Conservation (phyloP, 1,140 invertebrate genomes). For the Zaprionus inermis region DNA sequence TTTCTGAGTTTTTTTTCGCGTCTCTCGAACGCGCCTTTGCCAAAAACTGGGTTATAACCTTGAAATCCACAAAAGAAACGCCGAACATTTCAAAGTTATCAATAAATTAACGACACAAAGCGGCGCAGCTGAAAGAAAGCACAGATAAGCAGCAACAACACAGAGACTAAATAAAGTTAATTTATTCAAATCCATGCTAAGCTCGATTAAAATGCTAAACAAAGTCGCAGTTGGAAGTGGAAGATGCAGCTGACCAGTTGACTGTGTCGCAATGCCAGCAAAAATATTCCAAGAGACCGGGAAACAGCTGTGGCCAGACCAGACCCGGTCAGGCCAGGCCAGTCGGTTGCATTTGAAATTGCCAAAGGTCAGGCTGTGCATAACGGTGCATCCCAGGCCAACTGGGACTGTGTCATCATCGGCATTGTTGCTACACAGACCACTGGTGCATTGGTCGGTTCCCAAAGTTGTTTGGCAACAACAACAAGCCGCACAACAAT, state of each 20-base stretch:
- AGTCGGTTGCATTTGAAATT: conserved; percentile 68
- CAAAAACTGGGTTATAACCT: conserved; percentile 80
- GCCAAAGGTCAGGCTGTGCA: conserved; percentile 67
- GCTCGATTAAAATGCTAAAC: conserved; percentile 70
- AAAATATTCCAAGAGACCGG: conserved; percentile 37
- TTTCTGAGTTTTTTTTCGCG: conserved; percentile 23
- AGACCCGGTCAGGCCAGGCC: conserved; percentile 7
- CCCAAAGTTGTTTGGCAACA: conserved; percentile 73
- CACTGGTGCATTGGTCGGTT: conserved; percentile 19
- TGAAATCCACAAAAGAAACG: conserved; percentile 74
- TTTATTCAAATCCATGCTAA: conserved; percentile 71
- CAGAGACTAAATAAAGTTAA: conserved; percentile 12
- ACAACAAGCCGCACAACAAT: conserved; percentile 61
- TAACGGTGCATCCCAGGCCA: conserved; percentile 48
- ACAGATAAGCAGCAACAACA: conserved; percentile 14
- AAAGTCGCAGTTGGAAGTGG: background rate
- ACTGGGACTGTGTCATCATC: conserved; percentile 6
- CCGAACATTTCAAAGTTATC: conserved; percentile 64
- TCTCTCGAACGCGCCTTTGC: conserved; percentile 38
- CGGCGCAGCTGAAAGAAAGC: conserved; percentile 54
- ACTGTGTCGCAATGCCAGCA: conserved; percentile 62
- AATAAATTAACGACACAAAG: conserved; percentile 66
- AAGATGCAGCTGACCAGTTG: conserved; percentile 10
- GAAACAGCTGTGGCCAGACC: conserved; percentile 21
- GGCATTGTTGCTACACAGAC: conserved; percentile 56